Percentiles rank a stretch among this genome's conserved stretches.
Evolutionary conservation across 1,140 invertebrate species (phyloP).

Genomic region (Drosophila bifasciata): DNA sequence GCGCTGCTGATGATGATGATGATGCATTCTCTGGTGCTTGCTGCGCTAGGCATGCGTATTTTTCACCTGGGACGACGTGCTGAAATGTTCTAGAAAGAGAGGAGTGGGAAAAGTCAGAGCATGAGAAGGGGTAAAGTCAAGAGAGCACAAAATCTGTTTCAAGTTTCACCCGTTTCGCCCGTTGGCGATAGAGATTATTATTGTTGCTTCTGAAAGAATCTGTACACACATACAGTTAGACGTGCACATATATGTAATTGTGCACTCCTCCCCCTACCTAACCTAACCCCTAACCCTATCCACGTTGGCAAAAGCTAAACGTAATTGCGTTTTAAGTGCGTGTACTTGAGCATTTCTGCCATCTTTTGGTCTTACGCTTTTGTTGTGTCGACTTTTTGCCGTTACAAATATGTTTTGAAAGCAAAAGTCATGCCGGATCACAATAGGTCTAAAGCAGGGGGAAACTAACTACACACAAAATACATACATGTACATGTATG

Average conservation of each 20-base stretch:
- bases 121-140: conserved; percentile 35
- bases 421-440: conserved; percentile 76
- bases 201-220: conserved; percentile 24
- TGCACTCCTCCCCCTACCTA: conserved; percentile 25
- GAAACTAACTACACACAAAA: too few species aligned
- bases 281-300: too few species aligned
- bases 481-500: too few species aligned
- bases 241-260: neutral
- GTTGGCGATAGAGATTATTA: conserved; percentile 30
- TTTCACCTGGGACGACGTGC: conserved; percentile 20
- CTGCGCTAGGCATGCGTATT: conserved; percentile 23
- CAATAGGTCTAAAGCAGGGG: conserved; percentile 42
- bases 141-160: conserved; percentile 34
- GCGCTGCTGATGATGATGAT: too few species aligned
- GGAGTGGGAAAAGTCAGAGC: too few species aligned
- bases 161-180: conserved; percentile 41
- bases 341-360: conserved; percentile 66
- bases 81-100: conserved; percentile 9
- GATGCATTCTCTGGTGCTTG: conserved; percentile 36
- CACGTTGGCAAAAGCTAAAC: conserved; percentile 47
- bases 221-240: neutral
- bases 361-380: conserved; percentile 39
- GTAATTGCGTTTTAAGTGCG: conserved; percentile 79
- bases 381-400: conserved; percentile 69
- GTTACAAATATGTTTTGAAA: conserved; percentile 80